These are phyloP conservation scores for Cirrhinus mrigala DNA, from an alignment of 2,797 vertebrate genomes.

Conservation along the genomic window DNA sequence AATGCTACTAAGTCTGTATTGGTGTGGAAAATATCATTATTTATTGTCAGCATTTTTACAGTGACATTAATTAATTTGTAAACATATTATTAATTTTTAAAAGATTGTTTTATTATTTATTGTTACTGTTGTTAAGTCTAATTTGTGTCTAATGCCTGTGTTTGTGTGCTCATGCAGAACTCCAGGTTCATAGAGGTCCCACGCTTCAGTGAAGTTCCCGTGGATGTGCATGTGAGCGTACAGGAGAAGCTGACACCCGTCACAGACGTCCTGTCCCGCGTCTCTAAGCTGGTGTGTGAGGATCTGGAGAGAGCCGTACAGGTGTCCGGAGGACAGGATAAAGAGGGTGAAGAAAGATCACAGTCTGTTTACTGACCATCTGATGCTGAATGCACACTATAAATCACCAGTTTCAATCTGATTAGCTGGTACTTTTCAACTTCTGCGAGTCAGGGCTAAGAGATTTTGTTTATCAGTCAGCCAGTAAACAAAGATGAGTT, in stretches of 20 bases:
- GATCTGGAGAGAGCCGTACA: conserved; percentile 80
- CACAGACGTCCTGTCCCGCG: conserved; percentile 75
- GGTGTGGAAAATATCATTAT: neutral
- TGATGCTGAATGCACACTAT: neutral
- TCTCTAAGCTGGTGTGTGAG: conserved; percentile 81
- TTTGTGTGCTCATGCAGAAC: conserved; percentile 66
- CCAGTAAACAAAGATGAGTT: neutral
- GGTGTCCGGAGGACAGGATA: conserved; percentile 71
- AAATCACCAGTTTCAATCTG: neutral
- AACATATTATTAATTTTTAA: neutral
- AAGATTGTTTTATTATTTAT: neutral
- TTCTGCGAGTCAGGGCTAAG: neutral
- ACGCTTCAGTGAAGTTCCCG: conserved; percentile 66
- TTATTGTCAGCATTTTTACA: neutral
- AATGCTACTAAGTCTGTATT: neutral
- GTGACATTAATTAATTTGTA: neutral
- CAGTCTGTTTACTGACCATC: neutral
- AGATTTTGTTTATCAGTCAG: neutral
- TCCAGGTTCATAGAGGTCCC: conserved; percentile 76
- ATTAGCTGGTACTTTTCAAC: neutral
- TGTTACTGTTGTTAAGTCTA: neutral
- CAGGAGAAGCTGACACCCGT: conserved; percentile 74
- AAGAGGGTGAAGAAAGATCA: neutral
- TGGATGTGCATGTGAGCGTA: conserved; percentile 70
- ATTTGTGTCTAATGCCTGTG: neutral